Evolutionary conservation across 1,140 invertebrate species (phyloP), one percentile per base, ranked within the genome.

Genomic region (Cepaea nemoralis): DNA sequence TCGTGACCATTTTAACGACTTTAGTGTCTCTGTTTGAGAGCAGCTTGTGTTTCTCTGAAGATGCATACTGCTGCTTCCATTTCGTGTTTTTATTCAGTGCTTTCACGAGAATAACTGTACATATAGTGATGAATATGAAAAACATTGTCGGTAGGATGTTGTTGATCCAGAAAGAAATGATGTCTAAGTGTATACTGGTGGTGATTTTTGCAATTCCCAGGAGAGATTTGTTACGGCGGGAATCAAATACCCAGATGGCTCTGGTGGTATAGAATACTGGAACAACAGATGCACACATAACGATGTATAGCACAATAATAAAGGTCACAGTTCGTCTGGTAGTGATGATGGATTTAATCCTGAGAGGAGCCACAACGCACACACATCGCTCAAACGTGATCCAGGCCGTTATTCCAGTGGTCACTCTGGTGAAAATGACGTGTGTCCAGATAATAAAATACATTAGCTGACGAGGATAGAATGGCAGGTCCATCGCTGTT

Each of bases 351-450:
- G 69, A 40, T 31, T 70, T 70, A 40, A 70, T n/a, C 24, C 40
- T 70, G 0, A 70, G 10, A 40, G 69, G 69, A n/a, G 6, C 12
- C 3, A 70, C 35, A 39, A 70, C 40, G n/a, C 35, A 70, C 35
- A 70, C 16, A 42, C 69, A 70, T 70, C 69, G 35, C 35, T 70
- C 69, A 40, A 42, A 39, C 19, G 69, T n/a, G 8, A 70, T 70
- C 35, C 40, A 70, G 35, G 69, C 37, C 12, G 69, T 70, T 39
- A 39, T 70, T 39, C 69, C 35, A 22, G 40, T 39, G 8, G 69
- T 70, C 6, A 70, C 69, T 42, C 69, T 39, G 24, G 35, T 70
- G 12, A 42, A 40, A 22, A 70, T 10, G 0, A 39, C 69, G 16
- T 40, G 40, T 2, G 24, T 3, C 69, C 69, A 70, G 12, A 24